These are phyloP conservation scores for Drosophila neonasuta DNA, from an alignment of 2,888 invertebrate species.

Conservation along the genomic window DNA sequence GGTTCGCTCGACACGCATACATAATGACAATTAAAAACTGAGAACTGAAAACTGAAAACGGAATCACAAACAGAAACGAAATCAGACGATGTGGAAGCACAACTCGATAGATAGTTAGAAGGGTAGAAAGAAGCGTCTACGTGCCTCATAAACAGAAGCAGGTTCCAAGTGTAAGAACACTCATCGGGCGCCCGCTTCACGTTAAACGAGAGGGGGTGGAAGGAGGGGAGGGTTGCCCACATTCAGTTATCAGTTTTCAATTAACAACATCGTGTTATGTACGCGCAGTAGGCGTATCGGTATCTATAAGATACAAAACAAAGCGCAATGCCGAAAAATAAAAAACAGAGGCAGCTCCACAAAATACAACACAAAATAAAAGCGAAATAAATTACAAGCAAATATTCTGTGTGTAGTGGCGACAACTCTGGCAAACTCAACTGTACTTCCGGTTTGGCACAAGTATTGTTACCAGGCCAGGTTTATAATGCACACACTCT, in stretches of 20 bases:
- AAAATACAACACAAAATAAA: conserved; percentile 15
- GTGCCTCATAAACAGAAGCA: conserved; percentile 55
- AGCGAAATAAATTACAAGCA: neutral
- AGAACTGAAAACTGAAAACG: conserved; percentile 10
- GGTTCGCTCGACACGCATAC: conserved; percentile 60
- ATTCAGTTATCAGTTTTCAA: conserved; percentile 76
- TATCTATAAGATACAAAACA: conserved; percentile 62
- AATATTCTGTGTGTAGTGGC: neutral
- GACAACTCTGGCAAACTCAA: conserved; percentile 30
- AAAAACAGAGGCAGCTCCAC: conserved; percentile 6
- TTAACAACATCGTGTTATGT: conserved; percentile 77
- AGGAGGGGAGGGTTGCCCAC: neutral
- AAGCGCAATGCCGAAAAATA: conserved; percentile 46
- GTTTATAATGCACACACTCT: conserved; percentile 46
- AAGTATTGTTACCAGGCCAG: conserved; percentile 61
- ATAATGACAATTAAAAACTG: conserved; percentile 68
- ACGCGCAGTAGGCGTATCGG: conserved; percentile 56
- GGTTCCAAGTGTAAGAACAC: conserved; percentile 48
- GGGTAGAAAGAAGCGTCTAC: conserved; percentile 7
- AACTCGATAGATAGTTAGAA: neutral
- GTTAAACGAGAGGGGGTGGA: neutral
- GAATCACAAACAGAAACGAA: conserved; percentile 36
- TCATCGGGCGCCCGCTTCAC: neutral
- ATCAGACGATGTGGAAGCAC: conserved; percentile 21
- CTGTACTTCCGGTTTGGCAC: conserved; percentile 65